A percentile compares a stretch with the other conserved stretches of the same genome.
These are phyloP conservation scores for Dasyornis broadbenti DNA, from an alignment of 2,113 vertebrate genomes.

Conservation along the genomic window DNA sequence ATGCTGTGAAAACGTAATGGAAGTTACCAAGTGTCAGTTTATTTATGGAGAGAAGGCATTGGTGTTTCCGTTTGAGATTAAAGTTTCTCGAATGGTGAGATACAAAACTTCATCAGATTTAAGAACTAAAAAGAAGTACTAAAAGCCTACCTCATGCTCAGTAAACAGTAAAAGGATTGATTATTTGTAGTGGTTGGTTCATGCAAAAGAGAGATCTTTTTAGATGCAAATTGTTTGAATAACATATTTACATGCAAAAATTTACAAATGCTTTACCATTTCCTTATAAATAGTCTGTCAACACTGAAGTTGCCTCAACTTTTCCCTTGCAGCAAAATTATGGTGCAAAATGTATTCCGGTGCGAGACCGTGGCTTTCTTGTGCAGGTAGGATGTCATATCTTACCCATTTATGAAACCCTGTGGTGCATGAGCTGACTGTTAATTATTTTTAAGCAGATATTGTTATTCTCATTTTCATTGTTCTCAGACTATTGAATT, in stretches of 20 bases:
- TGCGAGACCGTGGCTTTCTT: slow-evolving; percentile 85
- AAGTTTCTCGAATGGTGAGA: neutral
- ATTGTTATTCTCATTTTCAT: slow-evolving; percentile 23
- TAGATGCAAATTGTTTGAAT: neutral
- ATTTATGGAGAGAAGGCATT: neutral
- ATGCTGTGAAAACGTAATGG: fast-evolving
- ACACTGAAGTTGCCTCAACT: slow-evolving; percentile 17
- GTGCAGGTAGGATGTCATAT: slow-evolving; percentile 76
- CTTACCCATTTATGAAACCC: neutral
- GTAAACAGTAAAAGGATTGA: neutral
- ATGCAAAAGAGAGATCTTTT: neutral
- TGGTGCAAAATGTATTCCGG: slow-evolving; percentile 82
- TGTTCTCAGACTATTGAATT: slow-evolving; percentile 85
- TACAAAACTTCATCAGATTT: neutral
- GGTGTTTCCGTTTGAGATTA: neutral
- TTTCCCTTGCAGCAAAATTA: slow-evolving; percentile 77
- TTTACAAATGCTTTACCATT: neutral
- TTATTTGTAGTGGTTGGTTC: neutral
- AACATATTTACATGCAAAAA: neutral
- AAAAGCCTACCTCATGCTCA: neutral
- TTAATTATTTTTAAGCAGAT: slow-evolving; percentile 38
- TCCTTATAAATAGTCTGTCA: neutral
- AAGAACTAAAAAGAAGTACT: neutral
- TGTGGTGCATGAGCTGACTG: neutral
- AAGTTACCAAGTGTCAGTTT: neutral